Evolutionary conservation across 2,113 vertebrate genomes (phyloP).

Genomic region (Crotophaga sulcirostris): DNA sequence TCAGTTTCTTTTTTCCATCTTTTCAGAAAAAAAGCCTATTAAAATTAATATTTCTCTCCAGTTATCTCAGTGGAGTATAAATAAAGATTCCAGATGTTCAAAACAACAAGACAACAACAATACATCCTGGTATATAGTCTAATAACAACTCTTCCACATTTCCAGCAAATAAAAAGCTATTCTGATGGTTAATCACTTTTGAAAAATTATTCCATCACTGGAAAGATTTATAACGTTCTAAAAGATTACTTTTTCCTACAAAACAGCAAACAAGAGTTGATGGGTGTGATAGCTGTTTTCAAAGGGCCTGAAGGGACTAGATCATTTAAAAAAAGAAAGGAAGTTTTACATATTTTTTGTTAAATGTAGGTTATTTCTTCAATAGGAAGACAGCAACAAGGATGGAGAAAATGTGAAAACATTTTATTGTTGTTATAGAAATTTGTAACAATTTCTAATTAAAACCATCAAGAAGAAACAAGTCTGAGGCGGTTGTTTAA

Average conservation of each 20-base stretch:
- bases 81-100: neutral
- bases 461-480: neutral
- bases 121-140: neutral
- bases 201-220: neutral
- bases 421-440: neutral
- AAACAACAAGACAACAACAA: neutral
- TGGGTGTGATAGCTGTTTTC: neutral
- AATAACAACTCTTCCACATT: neutral
- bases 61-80: neutral
- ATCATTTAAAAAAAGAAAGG: neutral
- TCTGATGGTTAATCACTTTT: neutral
- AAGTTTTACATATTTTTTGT: neutral
- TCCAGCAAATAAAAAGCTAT: neutral
- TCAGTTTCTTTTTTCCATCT: neutral
- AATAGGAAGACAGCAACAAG: neutral
- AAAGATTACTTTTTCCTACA: neutral
- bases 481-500: neutral
- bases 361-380: neutral
- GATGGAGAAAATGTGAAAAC: neutral
- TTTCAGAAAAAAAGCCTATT: neutral
- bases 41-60: neutral
- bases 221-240: slow-evolving; percentile 18
- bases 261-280: neutral
- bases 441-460: neutral
- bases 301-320: neutral